Conservation (phyloP, 2,888 invertebrate species). For the Metacarcinus magister region DNA sequence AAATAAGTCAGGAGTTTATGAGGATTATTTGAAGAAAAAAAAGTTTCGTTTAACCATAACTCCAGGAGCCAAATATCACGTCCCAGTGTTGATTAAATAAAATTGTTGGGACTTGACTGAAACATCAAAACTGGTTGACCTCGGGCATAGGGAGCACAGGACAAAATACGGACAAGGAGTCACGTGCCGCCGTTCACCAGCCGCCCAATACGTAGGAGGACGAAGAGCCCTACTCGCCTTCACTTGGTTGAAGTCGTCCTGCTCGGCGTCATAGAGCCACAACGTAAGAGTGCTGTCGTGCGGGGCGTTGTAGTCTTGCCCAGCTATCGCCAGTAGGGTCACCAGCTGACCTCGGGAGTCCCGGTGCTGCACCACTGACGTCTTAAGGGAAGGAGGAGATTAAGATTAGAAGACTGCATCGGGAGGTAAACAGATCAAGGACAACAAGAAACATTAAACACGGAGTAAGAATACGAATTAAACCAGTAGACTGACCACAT, state of each 20-base stretch:
- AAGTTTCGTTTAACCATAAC: too few relatives aligned
- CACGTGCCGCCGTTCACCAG: background rate
- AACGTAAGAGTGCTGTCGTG: background rate
- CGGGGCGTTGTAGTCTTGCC: background rate
- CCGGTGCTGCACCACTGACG: background rate
- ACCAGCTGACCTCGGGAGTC: background rate
- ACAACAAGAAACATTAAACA: background rate
- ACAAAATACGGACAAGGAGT: background rate
- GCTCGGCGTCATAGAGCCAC: constrained; percentile 52
- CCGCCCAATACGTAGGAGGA: background rate
- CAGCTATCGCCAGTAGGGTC: constrained; percentile 60
- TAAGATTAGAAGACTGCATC: background rate
- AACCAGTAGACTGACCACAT: background rate
- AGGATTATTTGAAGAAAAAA: too few relatives aligned
- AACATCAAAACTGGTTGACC: too few relatives aligned
- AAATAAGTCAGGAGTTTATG: too few relatives aligned
- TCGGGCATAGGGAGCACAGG: too few relatives aligned
- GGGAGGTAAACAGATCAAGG: background rate
- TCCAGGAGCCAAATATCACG: too few relatives aligned
- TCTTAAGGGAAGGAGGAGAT: background rate
- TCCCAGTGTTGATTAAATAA: too few relatives aligned
- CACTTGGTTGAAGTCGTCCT: background rate
- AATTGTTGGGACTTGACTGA: too few relatives aligned
- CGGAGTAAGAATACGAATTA: background rate
- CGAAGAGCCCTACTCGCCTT: background rate